Percentiles rank a stretch among this genome's conserved stretches.
phyloP scores from a whole-genome alignment of 2,113 vertebrate species.

The Chunga burmeisteri region DNA sequence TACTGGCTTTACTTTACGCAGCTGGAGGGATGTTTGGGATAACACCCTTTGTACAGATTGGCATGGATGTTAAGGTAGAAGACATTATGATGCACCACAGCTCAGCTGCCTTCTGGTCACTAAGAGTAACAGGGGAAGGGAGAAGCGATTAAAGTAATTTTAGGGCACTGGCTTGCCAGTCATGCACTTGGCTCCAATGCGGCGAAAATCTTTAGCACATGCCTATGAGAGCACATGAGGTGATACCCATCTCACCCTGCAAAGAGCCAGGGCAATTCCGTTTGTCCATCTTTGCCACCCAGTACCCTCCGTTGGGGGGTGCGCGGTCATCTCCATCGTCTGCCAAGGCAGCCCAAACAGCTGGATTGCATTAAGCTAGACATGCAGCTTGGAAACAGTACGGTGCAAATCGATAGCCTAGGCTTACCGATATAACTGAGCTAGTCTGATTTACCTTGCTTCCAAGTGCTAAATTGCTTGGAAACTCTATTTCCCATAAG shows the following conservation, averaged over 20 bases:
- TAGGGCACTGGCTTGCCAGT: neutral
- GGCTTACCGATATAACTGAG: neutral
- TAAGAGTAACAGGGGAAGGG: neutral
- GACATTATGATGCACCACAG: neutral
- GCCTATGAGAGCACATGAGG: neutral
- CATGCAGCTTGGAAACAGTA: neutral
- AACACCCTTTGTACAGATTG: neutral
- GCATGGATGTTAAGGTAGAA: neutral
- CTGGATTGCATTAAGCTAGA: neutral
- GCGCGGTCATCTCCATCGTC: neutral
- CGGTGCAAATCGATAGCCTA: rapidly evolving
- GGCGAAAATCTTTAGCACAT: rapidly evolving
- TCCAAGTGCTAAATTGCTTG: neutral
- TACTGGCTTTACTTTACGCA: neutral
- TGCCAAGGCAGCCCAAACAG: neutral
- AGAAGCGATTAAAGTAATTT: neutral
- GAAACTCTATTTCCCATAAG: neutral
- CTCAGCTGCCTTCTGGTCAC: neutral
- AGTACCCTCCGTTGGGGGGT: rapidly evolving
- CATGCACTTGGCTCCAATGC: rapidly evolving
- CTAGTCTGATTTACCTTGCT: neutral
- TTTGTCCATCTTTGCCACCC: neutral
- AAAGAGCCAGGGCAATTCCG: neutral
- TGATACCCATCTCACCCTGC: neutral
- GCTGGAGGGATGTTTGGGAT: neutral